Percentiles rank a stretch among this genome's conserved stretches.
Evolutionary conservation across 2,797 vertebrate genomes (phyloP).

Genomic region (Alauda arvensis): DNA sequence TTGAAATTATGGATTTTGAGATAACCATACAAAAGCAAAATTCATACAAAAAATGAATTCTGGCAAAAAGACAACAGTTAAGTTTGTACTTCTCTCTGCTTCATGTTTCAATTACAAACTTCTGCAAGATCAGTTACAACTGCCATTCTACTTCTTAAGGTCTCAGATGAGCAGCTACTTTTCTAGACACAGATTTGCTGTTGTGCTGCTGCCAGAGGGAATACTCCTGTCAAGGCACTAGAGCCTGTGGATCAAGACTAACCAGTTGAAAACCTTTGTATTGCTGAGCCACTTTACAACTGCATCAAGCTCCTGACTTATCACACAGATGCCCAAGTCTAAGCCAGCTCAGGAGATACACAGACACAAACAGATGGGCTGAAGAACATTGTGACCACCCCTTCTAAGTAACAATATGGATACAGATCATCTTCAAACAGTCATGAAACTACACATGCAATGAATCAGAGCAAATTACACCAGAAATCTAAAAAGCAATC

Average conservation of each 20-base stretch:
- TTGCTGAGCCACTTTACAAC: not conserved
- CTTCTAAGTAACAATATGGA: not conserved
- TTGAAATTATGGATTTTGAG: not conserved
- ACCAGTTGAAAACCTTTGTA: not conserved
- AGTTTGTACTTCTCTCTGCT: not conserved
- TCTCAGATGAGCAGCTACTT: not conserved
- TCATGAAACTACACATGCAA: not conserved
- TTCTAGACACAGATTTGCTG: not conserved
- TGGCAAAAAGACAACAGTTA: not conserved
- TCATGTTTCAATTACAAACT: not conserved
- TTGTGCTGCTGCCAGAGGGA: not conserved
- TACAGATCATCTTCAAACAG: not conserved
- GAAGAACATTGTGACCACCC: not conserved
- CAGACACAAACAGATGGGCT: not conserved
- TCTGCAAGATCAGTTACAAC: not conserved
- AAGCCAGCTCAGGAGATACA: not conserved
- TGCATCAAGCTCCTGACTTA: not conserved
- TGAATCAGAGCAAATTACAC: not conserved
- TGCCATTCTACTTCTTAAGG: not conserved
- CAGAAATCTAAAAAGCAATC: not conserved
- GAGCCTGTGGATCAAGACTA: not conserved
- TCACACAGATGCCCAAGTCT: not conserved
- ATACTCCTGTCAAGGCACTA: not conserved
- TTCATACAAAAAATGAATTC: accelerated
- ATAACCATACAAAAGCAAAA: not conserved